Evolutionary conservation across 2,113 vertebrate genomes (phyloP).

Genomic region (Megaleporinus macrocephalus): DNA sequence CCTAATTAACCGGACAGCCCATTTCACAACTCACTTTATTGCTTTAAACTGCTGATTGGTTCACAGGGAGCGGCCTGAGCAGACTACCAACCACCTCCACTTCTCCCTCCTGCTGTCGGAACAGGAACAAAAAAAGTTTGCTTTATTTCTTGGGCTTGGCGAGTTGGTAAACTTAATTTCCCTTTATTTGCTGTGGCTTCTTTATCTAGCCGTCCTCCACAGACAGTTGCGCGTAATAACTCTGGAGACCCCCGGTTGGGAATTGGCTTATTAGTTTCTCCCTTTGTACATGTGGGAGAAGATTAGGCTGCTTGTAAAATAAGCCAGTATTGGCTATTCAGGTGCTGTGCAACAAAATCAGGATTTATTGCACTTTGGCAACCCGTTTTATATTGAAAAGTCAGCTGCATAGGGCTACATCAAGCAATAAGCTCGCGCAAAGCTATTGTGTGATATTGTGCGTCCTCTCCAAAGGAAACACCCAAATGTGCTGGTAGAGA

Average conservation of each 20-base stretch:
- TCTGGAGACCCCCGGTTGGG: conserved; percentile 40
- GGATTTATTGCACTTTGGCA: conserved; percentile 54
- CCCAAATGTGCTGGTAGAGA: conserved; percentile 9
- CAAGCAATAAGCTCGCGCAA: conserved; percentile 15
- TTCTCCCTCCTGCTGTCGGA: conserved; percentile 13
- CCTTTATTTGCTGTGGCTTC: conserved; percentile 43
- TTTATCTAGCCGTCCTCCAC: conserved; percentile 43
- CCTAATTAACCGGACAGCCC: conserved; percentile 47
- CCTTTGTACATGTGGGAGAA: conserved; percentile 40
- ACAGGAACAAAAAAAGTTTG: conserved; percentile 4
- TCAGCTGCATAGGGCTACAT: conserved; percentile 18
- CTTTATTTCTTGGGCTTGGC: conserved; percentile 27
- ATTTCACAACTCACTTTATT: conserved; percentile 46
- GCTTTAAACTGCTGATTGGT: conserved; percentile 48
- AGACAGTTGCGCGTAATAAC: conserved; percentile 50
- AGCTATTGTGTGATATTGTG: conserved; percentile 14
- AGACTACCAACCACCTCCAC: conserved; percentile 27
- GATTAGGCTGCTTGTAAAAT: conserved; percentile 53
- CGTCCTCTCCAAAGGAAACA: conserved; percentile 20
- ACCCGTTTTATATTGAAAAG: conserved; percentile 26
- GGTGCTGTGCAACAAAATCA: conserved; percentile 44
- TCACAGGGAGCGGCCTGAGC: conserved; percentile 32
- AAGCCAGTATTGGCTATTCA: conserved; percentile 44
- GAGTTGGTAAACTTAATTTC: conserved; percentile 36
- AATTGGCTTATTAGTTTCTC: conserved; percentile 54